phyloP scores from a whole-genome alignment of 2,113 vertebrate genomes.

The Leptobrachium leishanense region DNA sequence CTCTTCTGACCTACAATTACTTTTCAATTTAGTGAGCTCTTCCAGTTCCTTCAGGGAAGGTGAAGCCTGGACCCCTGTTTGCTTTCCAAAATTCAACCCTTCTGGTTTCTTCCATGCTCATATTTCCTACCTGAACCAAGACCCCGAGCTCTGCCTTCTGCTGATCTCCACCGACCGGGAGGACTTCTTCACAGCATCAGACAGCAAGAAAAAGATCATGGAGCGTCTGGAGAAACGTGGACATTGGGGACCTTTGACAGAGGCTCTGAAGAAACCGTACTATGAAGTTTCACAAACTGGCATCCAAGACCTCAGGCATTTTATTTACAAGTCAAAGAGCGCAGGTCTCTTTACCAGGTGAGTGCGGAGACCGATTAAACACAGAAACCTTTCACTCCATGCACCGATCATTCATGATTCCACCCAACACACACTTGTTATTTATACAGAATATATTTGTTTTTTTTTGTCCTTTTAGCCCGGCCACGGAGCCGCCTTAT shows the following conservation, averaged over 20 bases:
- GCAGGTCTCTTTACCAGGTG: conserved; percentile 96
- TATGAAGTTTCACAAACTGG: conserved; percentile 86
- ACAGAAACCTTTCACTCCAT: too few relatives aligned
- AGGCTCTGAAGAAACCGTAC: conserved; percentile 79
- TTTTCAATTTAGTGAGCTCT: conserved; percentile 93
- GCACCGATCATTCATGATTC: too few relatives aligned
- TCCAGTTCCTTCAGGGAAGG: conserved; percentile 93
- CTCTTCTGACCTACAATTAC: conserved; percentile 93
- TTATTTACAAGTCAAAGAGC: conserved; percentile 98
- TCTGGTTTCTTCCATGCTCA: conserved; percentile 93
- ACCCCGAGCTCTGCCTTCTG: conserved; percentile 87
- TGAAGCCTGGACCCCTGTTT: conserved; percentile 96
- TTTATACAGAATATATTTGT: too few relatives aligned
- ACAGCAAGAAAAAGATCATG: conserved; percentile 88
- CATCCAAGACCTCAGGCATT: conserved; percentile 91
- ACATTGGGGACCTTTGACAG: conserved; percentile 76
- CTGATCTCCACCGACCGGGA: conserved; percentile 91
- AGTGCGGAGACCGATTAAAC: conserved; percentile 47
- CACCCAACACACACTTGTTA: too few relatives aligned
- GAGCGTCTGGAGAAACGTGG: conserved; percentile 86
- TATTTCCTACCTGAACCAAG: conserved; percentile 91
- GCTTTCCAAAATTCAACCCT: conserved; percentile 93
- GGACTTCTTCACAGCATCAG: conserved; percentile 92
- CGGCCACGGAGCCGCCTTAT: conserved; percentile 85
- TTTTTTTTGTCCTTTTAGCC: conserved; percentile 67